Percentiles rank a stretch among this genome's conserved stretches.
These are phyloP conservation scores for Saturnia pavonia DNA, from an alignment of 2,888 invertebrate species.

Conservation along the genomic window DNA sequence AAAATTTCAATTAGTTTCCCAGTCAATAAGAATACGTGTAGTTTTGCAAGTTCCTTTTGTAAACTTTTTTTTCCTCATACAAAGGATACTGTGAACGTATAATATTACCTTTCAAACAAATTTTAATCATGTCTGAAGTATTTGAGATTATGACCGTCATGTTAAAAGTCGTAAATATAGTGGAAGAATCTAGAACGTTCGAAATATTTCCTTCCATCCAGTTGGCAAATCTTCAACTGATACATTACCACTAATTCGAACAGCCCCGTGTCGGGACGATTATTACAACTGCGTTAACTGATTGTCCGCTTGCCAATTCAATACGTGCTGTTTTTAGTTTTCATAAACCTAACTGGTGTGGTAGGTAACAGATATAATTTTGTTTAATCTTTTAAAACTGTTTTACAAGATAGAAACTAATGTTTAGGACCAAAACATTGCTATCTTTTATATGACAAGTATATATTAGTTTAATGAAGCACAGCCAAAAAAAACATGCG, in stretches of 20 bases:
- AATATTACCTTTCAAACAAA: background rate
- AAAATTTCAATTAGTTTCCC: background rate
- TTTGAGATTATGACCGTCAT: background rate
- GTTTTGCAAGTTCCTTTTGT: background rate
- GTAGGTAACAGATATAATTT: background rate
- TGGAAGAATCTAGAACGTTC: background rate
- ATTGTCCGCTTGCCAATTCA: slow-evolving; percentile 20
- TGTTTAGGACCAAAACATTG: background rate
- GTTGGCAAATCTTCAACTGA: slow-evolving; percentile 15
- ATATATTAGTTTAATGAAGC: too few species aligned
- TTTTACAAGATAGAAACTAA: background rate
- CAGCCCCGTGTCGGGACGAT: slow-evolving; percentile 8
- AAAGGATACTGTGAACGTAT: background rate
- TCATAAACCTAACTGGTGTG: background rate
- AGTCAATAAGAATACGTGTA: background rate
- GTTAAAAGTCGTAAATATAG: background rate
- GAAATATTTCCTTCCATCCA: slow-evolving; percentile 6
- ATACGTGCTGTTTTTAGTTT: slow-evolving; percentile 5
- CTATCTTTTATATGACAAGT: background rate
- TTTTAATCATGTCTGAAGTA: background rate
- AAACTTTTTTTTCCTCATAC: background rate
- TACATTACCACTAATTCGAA: slow-evolving; percentile 11
- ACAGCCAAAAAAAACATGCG: too few species aligned
- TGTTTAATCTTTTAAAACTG: background rate
- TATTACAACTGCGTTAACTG: slow-evolving; percentile 20